Evolutionary conservation across 2,888 invertebrate species (phyloP).

Genomic region (Limnephilus lunatus): DNA sequence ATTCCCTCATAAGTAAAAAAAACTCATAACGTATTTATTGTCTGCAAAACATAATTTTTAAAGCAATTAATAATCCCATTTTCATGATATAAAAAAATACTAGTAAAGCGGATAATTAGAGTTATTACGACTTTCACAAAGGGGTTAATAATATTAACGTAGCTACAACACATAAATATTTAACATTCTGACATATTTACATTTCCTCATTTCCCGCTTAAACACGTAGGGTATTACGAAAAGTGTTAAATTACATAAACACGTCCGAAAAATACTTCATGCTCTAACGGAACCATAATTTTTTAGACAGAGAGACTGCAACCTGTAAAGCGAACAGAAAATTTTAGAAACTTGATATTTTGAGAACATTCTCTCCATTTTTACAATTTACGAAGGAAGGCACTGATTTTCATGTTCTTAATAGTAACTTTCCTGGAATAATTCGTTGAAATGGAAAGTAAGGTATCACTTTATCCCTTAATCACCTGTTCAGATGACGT

Average conservation of each 20-base stretch:
- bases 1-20: no score
- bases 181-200: constrained; percentile 50
- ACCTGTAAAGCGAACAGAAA: neutral
- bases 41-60: no score
- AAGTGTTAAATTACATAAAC: constrained; percentile 26
- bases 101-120: neutral
- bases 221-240: constrained; percentile 32
- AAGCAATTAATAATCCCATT: no score
- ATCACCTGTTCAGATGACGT: no score
- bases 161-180: constrained; percentile 34
- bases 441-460: neutral
- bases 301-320: neutral
- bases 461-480: no score
- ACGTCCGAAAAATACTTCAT: neutral
- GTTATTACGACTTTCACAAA: neutral
- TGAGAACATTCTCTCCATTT: neutral
- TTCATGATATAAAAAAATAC: neutral
- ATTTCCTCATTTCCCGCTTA: constrained; percentile 55
- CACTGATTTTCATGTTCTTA: neutral
- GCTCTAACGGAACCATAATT: neutral
- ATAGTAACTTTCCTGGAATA: neutral
- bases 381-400: neutral
- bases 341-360: neutral
- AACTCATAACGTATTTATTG: no score
- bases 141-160: neutral